Percentiles rank a stretch among this genome's conserved stretches.
phyloP scores from a whole-genome alignment of 2,797 vertebrate species.

The Gastrophryne carolinensis region DNA sequence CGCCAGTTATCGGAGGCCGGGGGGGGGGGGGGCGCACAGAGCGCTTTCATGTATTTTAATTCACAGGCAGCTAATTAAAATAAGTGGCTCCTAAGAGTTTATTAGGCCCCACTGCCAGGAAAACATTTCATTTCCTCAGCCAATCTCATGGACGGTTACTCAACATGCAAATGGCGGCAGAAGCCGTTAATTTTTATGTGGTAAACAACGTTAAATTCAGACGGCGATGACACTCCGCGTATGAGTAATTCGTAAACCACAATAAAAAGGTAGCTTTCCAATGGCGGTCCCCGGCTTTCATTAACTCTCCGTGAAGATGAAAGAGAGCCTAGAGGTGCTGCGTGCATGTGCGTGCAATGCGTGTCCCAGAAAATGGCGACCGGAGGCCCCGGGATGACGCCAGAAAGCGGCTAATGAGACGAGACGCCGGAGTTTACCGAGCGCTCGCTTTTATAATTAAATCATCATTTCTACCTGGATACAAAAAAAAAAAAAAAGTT shows the following conservation, averaged over 20 bases:
- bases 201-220: conserved; percentile 49
- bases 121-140: conserved; percentile 40
- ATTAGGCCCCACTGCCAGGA: conserved; percentile 39
- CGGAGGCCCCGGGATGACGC: conserved; percentile 2
- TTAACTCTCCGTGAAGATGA: conserved; percentile 22
- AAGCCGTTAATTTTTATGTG: conserved; percentile 49
- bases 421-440: background rate
- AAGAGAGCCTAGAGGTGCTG: conserved; percentile 29
- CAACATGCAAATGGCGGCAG: conserved; percentile 44
- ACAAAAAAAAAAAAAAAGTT: no score
- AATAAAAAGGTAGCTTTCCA: conserved; percentile 21
- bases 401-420: conserved; percentile 28
- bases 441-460: background rate
- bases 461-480: background rate
- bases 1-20: background rate
- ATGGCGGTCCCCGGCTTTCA: conserved; percentile 12
- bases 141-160: conserved; percentile 45
- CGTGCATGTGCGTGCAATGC: background rate
- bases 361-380: conserved; percentile 29
- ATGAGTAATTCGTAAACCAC: conserved; percentile 42
- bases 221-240: conserved; percentile 18
- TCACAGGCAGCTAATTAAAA: conserved; percentile 37
- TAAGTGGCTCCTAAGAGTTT: conserved; percentile 31
- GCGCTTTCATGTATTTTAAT: conserved; percentile 6
- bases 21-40: background rate